Conservation (phyloP, 2,113 vertebrate genomes). For the Madoqua kirkii region DNA sequence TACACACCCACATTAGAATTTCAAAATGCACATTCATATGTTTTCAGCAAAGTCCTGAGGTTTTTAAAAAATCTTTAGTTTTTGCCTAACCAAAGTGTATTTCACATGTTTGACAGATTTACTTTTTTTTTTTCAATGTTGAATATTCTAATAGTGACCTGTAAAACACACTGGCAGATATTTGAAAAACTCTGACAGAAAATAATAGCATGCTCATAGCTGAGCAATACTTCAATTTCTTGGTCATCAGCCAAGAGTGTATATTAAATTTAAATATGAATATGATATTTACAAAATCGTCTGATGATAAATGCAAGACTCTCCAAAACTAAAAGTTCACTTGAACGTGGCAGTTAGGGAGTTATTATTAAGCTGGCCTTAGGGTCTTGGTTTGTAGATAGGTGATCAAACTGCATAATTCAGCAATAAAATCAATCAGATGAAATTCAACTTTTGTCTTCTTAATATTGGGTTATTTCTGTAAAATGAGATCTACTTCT, state of each 20-base stretch:
- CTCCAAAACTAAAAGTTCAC: not conserved
- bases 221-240: not conserved
- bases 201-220: not conserved
- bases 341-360: not conserved
- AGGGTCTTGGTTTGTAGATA: not conserved
- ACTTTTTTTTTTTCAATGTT: not conserved
- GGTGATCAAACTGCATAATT: not conserved
- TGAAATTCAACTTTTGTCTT: not conserved
- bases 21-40: not conserved
- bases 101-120: not conserved
- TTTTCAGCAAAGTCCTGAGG: not conserved
- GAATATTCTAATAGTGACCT: not conserved
- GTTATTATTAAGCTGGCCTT: not conserved
- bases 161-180: not conserved
- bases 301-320: not conserved
- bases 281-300: not conserved
- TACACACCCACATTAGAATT: not conserved
- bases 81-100: not conserved
- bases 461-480: slow-evolving; percentile 5
- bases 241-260: not conserved
- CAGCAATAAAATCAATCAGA: not conserved
- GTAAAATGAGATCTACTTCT: not conserved
- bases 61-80: not conserved
- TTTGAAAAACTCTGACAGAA: not conserved
- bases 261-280: slow-evolving; percentile 23